Evolutionary conservation across 1,140 invertebrate species (phyloP), one percentile per base, ranked within the genome.

Genomic region (Drosophila aff.): DNA sequence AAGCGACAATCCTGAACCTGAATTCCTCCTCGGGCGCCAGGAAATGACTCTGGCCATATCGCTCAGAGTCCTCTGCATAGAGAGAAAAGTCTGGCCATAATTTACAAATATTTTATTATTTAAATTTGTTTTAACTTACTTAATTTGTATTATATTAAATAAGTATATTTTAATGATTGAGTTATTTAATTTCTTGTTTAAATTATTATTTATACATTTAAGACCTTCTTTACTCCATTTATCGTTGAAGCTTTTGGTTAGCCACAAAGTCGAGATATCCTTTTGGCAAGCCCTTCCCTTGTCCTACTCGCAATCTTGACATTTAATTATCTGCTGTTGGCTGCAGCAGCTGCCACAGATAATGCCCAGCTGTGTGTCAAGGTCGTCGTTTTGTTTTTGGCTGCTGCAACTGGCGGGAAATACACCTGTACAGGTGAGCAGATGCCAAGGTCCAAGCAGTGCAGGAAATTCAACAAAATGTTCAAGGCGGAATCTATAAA

Each of bases 241-340:
- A 16, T 13, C 31, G 16, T 21, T 28, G 52, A 4, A n/a, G 1
- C 49, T 74, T 79, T 73, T 67, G 55, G 60, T 64, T 55, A 77
- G 26, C 57, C 40, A 28, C 61, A 46, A 78, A 63, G 65, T 60
- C 40, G 63, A 63, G 53, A 63, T 11, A 9, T 41, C 46, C 40
- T 18, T 50, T 21, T 23, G 26, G 38, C 13, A 28, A n/a, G 15
- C 33, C 18, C 16, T 10, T 40, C 15, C 16, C 7, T n/a, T 59
- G 33, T 52, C 59, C 72, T 57, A 72, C 62, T 82, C 44, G 63
- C 60, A 82, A 44, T 82, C 81, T 83, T 83, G 81, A 83, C 81
- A 83, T 83, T 83, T 83, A 82, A 83, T 83, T 82, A 83, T 83
- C 80, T 72, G 66, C 61, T 40, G 66, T 55, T 67, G 68, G 73